phyloP scores from a whole-genome alignment of 2,797 vertebrate genomes.

The Lagocephalus sceleratus region DNA sequence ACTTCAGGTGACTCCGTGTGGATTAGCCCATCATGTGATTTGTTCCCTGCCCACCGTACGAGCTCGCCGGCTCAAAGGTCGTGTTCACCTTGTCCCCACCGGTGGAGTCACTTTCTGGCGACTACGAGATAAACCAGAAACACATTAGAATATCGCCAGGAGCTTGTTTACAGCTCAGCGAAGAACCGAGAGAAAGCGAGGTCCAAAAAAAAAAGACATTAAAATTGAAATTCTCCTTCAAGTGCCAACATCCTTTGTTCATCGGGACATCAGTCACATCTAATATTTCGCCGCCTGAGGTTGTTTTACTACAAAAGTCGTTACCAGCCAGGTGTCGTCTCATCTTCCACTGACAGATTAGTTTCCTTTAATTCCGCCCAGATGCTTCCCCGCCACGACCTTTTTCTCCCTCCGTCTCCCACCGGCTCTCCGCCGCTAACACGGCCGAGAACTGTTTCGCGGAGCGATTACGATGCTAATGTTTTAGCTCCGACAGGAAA shows the following conservation, averaged over 20 bases:
- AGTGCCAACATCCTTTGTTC: constrained; percentile 22
- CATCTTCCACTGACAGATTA: constrained; percentile 49
- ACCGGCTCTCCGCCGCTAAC: constrained; percentile 13
- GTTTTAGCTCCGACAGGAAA: constrained; percentile 20
- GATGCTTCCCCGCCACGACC: constrained; percentile 36
- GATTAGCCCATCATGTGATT: constrained; percentile 19
- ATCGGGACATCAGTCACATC: constrained; percentile 18
- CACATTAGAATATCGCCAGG: constrained; percentile 1
- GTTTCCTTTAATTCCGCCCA: constrained; percentile 49
- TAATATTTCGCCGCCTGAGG: constrained; percentile 33
- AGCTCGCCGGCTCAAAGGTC: constrained; percentile 25
- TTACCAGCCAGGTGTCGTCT: constrained; percentile 47
- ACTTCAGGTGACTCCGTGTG: background rate
- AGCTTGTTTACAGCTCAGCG: constrained; percentile 22
- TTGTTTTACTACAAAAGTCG: constrained; percentile 29
- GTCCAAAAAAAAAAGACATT: constrained; percentile 7
- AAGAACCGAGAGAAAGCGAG: background rate
- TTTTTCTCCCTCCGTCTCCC: background rate
- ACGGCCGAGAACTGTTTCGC: constrained; percentile 30
- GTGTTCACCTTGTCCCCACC: constrained; percentile 25
- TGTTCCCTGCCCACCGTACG: background rate
- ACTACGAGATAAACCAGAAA: constrained; percentile 14
- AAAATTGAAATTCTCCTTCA: constrained; percentile 21
- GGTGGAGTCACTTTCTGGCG: constrained; percentile 4
- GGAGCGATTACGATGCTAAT: constrained; percentile 46